Base-by-base conservation (phyloP, 2,888 invertebrate species). In the Lasioglossum malachurum region DNA sequence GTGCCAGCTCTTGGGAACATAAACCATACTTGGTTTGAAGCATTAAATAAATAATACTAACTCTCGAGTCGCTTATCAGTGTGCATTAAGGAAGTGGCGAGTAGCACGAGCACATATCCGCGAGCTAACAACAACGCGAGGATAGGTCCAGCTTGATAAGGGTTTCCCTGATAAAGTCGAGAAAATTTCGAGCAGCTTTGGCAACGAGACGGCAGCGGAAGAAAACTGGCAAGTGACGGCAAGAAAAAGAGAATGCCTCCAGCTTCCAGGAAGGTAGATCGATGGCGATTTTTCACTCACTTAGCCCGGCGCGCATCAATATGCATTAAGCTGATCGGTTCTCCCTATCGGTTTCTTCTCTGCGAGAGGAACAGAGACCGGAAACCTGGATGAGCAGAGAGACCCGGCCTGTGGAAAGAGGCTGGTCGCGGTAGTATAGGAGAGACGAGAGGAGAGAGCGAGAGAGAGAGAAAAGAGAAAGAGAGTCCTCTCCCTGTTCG, bases 261-360 rank as follows among this genome's bases (percentile, higher is more conserved):
- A 82, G 79, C 83, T 91, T 89, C 84, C 77, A 64, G 91, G 88
- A 88, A 89, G 92, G 92, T 91, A 94, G 94, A 95, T 95, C 95
- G 95, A 95, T 95, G 94, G 95, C 94, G 95, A 95, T 95, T 95
- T 95, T 95, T 95, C 95, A 95, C 95, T 95, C 95, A 95, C 95
- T 95, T 95, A 95, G 93, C 91, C 93, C 88, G 91, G 93, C 91
- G 93, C 94, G 92, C 95, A 95, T 95, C 95, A 95, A 95, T 95
- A 95, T 95, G 95, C 95, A 95, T 95, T 95, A 95, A 95, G 95
- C 93, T 94, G 94, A 94, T 95, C 95, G 94, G 93, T 94, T 94
- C 94, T 94, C 93, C 94, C 94, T 93, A 92, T 94, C 93, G 94
- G 92, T 87, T 93, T 93, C 91, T 91, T 89, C 90, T 90, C 88